phyloP scores from a whole-genome alignment of 2,113 vertebrate species.

The Eleginops maclovinus region DNA sequence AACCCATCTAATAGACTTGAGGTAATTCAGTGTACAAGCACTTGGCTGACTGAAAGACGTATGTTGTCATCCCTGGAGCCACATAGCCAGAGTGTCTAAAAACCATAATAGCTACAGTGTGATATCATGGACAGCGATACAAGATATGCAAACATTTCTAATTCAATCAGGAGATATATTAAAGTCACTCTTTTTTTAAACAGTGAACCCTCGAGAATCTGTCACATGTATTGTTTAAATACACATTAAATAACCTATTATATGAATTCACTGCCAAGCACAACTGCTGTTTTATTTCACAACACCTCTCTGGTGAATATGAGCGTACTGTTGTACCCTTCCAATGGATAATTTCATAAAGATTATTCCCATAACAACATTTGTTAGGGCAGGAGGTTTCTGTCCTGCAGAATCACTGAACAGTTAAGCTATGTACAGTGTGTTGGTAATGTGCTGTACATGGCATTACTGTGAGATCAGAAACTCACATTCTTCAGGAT shows the following conservation, averaged over 20 bases:
- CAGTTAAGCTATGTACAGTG: conserved; percentile 60
- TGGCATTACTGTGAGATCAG: conserved; percentile 70
- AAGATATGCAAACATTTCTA: conserved; percentile 6
- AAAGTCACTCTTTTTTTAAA: background rate
- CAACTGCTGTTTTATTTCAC: too few relatives aligned
- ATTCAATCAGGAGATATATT: conserved; percentile 26
- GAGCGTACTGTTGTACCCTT: conserved; percentile 4
- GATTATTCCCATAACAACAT: conserved; percentile 28
- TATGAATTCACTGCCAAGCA: too few relatives aligned
- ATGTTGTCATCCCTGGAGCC: background rate
- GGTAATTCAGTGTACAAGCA: background rate
- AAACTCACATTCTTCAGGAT: conserved; percentile 71
- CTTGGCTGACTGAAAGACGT: background rate
- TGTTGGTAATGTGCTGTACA: conserved; percentile 62
- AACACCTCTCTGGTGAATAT: background rate
- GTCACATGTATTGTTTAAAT: background rate
- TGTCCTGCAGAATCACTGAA: conserved; percentile 38
- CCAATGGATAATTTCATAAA: background rate
- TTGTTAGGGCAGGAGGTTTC: conserved; percentile 10
- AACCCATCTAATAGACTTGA: background rate
- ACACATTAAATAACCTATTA: background rate
- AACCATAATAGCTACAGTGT: conserved; percentile 1
- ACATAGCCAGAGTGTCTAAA: background rate
- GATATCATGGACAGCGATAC: conserved; percentile 5
- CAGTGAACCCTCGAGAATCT: background rate